phyloP scores from a whole-genome alignment of 2,113 vertebrate genomes.

The Dromas ardeola region DNA sequence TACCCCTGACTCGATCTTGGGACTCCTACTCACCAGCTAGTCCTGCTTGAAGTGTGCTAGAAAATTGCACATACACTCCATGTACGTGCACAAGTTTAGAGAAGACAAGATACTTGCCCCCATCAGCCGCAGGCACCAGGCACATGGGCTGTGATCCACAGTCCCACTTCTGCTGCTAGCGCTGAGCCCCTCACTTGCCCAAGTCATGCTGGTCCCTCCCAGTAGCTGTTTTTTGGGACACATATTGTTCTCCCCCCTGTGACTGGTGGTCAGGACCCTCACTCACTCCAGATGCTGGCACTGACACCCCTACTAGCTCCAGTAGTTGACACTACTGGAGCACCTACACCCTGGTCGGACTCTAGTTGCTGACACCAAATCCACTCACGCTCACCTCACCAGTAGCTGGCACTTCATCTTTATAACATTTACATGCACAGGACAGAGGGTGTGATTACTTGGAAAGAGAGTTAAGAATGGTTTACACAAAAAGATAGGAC shows the following conservation, averaged over 20 bases:
- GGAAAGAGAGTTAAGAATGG: neutral
- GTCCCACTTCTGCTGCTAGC: accelerated
- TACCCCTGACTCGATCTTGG: neutral
- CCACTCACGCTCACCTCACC: neutral
- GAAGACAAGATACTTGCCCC: neutral
- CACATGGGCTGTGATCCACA: neutral
- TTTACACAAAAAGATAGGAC: neutral
- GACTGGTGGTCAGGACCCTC: neutral
- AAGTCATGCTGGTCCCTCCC: accelerated
- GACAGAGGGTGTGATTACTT: neutral
- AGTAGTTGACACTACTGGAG: neutral
- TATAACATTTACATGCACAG: neutral
- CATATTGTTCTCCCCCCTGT: neutral
- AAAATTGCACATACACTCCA: neutral
- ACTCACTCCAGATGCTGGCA: too few species aligned
- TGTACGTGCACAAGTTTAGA: neutral
- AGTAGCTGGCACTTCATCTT: neutral
- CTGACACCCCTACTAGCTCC: neutral
- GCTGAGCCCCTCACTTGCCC: neutral
- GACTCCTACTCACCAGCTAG: neutral
- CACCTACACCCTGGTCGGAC: accelerated
- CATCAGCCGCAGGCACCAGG: neutral
- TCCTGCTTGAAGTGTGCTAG: neutral
- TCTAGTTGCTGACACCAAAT: neutral
- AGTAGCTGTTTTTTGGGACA: neutral